Evolutionary conservation across 2,113 vertebrate genomes (phyloP).

Genomic region (Nothoprocta pentlandii): DNA sequence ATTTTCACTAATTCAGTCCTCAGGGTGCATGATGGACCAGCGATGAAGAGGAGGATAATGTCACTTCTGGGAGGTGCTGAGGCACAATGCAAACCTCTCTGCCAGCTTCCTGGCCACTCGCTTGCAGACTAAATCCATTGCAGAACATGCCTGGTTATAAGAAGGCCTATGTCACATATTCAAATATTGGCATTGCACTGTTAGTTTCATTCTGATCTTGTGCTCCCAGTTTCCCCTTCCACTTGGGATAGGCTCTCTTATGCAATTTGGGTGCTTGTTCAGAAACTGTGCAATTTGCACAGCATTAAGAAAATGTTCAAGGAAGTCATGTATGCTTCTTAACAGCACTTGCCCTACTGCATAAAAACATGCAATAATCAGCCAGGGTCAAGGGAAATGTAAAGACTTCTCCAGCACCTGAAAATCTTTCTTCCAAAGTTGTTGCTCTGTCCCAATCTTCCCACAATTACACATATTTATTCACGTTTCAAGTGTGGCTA

Average conservation of each 20-base stretch:
- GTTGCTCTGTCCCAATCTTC: neutral
- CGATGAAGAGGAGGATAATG: rapidly evolving
- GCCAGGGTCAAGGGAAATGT: neutral
- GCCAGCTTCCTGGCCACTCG: neutral
- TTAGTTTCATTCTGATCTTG: neutral
- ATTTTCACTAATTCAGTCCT: neutral
- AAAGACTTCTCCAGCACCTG: neutral
- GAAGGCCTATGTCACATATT: neutral
- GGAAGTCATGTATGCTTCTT: neutral
- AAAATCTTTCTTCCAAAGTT: neutral
- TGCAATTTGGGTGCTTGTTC: rapidly evolving
- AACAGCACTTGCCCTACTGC: neutral
- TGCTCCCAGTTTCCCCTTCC: neutral
- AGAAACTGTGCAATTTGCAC: neutral
- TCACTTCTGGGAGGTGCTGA: neutral
- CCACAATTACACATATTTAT: neutral
- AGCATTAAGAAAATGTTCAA: neutral
- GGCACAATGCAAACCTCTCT: neutral
- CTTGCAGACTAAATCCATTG: neutral
- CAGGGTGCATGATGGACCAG: rapidly evolving
- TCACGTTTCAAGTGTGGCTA: neutral
- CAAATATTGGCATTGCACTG: neutral
- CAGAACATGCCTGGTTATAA: rapidly evolving
- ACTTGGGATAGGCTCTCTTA: rapidly evolving
- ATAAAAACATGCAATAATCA: neutral